These are phyloP conservation scores for Passer montanus DNA, from an alignment of 2,113 vertebrate species.

Conservation along the genomic window DNA sequence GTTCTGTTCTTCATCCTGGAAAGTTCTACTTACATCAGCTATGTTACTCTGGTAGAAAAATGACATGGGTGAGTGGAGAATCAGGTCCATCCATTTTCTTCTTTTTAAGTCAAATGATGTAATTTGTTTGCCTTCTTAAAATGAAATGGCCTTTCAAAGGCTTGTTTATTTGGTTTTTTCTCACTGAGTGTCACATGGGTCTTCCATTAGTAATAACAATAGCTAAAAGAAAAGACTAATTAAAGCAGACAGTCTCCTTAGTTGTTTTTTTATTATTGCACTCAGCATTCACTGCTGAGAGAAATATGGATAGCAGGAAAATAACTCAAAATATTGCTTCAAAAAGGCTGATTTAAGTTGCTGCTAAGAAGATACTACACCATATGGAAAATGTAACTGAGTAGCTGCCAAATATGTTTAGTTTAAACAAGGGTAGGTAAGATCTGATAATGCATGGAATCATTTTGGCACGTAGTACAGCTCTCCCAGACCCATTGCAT, in stretches of 20 bases:
- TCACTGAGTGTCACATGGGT: background rate
- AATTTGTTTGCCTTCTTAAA: slow-evolving; percentile 37
- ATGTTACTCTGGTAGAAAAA: slow-evolving; percentile 20
- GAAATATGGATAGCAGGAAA: slow-evolving; percentile 1
- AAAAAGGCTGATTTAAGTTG: background rate
- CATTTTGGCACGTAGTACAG: slow-evolving; percentile 12
- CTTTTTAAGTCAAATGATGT: background rate
- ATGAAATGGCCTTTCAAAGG: background rate
- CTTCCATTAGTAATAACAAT: background rate
- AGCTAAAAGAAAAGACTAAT: background rate
- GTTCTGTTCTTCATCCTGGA: slow-evolving; percentile 16
- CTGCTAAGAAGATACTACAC: slow-evolving; percentile 16
- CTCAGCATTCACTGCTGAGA: background rate
- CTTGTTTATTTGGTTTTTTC: background rate
- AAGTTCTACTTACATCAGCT: slow-evolving; percentile 24
- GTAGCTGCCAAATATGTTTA: slow-evolving; percentile 53
- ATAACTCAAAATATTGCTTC: slow-evolving; percentile 32
- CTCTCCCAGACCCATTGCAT: slow-evolving; percentile 32
- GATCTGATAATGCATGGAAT: slow-evolving; percentile 57
- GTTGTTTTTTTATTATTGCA: background rate
- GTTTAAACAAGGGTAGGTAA: slow-evolving; percentile 62
- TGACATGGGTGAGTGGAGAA: background rate
- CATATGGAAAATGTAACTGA: slow-evolving; percentile 56
- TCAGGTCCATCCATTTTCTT: background rate
- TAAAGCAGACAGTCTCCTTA: background rate